Base-by-base conservation (phyloP, 2,888 invertebrate species). In the Nymphalis c-album region DNA sequence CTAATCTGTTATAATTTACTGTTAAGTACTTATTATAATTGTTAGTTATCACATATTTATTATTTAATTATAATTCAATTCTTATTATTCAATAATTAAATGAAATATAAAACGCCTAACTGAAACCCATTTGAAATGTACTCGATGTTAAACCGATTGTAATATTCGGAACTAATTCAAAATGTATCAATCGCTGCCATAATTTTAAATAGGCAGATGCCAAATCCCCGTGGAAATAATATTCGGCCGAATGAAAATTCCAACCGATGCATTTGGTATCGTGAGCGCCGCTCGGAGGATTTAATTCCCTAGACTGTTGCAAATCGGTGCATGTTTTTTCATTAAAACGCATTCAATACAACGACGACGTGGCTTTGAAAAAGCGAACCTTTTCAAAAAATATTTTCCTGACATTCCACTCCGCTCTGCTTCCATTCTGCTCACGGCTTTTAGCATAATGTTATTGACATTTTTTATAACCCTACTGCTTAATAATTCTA, bases 281-380 rank as follows among this genome's bases (percentile, higher is more conserved):
- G 82, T 83, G 80, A 84, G 72, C 76, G 75, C 75, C 76, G 76
- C 76, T 72, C 75, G 64, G 76, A 83, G 88, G 85, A 85, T 90
- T 91, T 91, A 92, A 91, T 91, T 91, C 91, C 91, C 91, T 90
- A 87, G 91, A 87, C 91, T 91, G 89, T 90, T 85, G 86, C 88
- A 90, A 91, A 89, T 91, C 90, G 90, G 90, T 86, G 90, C 90
- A 90, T 91, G 91, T 91, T 91, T 91, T 92, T 92, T 91, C 91
- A 91, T 91, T 91, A 91, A 91, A 92, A 90, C 91, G 87, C 90
- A 92, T 92, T 92, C 91, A 92, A 91, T 91, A 89, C 90, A 85
- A 88, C 90, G 86, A 86, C 87, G 90, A 90, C 88, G 88, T 83
- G 81, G 90, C 90, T 91, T 90, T 91, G 83, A 87, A 91, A 89